Evolutionary conservation across 2,888 invertebrate genomes (phyloP).

Genomic region (Nemoura dubitans): DNA sequence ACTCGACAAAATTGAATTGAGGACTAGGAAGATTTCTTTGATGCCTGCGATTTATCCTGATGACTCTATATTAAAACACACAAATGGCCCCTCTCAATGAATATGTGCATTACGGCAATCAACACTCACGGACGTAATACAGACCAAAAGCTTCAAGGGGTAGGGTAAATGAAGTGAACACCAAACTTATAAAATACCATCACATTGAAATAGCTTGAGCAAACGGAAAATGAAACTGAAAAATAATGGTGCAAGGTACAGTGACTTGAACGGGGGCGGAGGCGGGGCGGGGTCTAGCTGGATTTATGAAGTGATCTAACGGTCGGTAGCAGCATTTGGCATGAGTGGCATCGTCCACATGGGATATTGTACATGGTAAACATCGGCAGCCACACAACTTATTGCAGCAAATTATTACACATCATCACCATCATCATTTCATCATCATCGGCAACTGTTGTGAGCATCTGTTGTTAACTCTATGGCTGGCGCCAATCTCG

Average conservation of each 20-base stretch:
- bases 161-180: not conserved
- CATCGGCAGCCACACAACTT: not conserved
- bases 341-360: not conserved
- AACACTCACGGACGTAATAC: not conserved
- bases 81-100: too few species aligned
- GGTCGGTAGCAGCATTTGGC: too few species aligned
- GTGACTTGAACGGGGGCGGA: not conserved
- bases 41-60: too few species aligned
- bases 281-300: not conserved
- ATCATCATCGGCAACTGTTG: not conserved
- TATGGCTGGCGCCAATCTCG: not conserved
- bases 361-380: not conserved
- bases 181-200: not conserved
- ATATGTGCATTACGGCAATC: not conserved
- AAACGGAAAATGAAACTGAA: not conserved
- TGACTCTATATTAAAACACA: too few species aligned
- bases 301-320: too few species aligned
- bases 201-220: not conserved
- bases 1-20: too few species aligned
- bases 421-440: too few species aligned
- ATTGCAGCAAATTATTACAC: not conserved
- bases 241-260: slow-evolving; percentile 31
- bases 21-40: too few species aligned
- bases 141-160: not conserved
- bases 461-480: not conserved